Percentiles rank a stretch among this genome's conserved stretches.
phyloP scores from a whole-genome alignment of 1,140 invertebrate species.

The Drosophila kanapiae region DNA sequence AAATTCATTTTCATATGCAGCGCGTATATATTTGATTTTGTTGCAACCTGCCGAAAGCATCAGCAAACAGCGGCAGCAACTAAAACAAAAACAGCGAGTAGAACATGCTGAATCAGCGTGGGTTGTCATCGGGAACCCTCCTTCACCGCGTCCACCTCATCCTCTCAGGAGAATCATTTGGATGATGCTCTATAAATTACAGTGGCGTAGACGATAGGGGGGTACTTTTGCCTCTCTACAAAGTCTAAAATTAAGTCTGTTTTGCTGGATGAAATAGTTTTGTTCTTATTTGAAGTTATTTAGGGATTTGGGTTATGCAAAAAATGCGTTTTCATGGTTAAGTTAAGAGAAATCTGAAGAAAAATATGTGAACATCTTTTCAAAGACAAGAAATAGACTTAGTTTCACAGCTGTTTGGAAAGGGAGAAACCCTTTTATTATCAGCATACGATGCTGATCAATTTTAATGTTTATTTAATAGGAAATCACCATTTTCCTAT shows the following conservation, averaged over 20 bases:
- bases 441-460: no score
- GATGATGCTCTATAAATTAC: slow-evolving; percentile 18
- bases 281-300: background rate
- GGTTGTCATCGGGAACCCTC: slow-evolving; percentile 42
- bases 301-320: background rate
- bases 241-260: background rate
- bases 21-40: slow-evolving; percentile 70
- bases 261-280: no score
- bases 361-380: no score
- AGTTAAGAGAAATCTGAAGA: no score
- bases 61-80: slow-evolving; percentile 23
- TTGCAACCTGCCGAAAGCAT: slow-evolving; percentile 50
- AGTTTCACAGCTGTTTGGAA: no score
- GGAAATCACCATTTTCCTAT: no score
- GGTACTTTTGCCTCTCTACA: background rate
- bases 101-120: slow-evolving; percentile 54
- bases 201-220: slow-evolving; percentile 32
- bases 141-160: background rate
- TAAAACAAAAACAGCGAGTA: slow-evolving; percentile 42
- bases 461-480: no score
- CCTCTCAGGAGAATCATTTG: slow-evolving; percentile 25
- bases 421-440: no score
- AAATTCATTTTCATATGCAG: slow-evolving; percentile 65
- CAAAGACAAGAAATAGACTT: no score
- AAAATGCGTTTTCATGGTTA: background rate